Evolutionary conservation across 1,140 invertebrate species (phyloP), one percentile per base, ranked within the genome.

Genomic region (Bombus pyrosoma): DNA sequence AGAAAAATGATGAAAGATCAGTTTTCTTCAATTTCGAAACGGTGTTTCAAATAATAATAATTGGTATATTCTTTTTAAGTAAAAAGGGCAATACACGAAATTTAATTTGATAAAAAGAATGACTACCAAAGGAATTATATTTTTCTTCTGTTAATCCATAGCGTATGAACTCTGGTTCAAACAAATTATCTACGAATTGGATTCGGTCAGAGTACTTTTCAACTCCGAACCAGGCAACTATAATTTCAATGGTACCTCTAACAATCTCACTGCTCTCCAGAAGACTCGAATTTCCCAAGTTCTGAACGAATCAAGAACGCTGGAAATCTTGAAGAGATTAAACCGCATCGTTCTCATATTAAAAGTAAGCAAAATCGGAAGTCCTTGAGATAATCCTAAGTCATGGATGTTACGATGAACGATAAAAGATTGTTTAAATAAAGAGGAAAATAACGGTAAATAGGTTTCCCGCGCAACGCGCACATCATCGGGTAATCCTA

Each of bases 81-180:
- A 62, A n/a, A n/a, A 9, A n/a, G 10, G 8, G 64, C 6, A 34
- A 32, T 66, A 34, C 15, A 34, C 62, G 6, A 34, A 34, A 66
- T 66, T 34, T 66, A 34, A 34, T 34, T 34, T 66, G 15, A 66
- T 32, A 9, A 64, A 18, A 71, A 13, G 10, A 43, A 41, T 9
- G 47, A 13, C 25, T 75, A 18, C 28, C 18, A 74, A 2, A 37
- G 18, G 25, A 74, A 53, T 10, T 10, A 53, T 34, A 4, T 72
- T 62, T 47, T 59, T 28, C 1, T 53, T 22, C 1, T 4, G 12
- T 74, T 66, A 86, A 53, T 93, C 95, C 87, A 28, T 95, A 99
- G 99, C 99, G 1, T 99, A 99, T 94, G 99, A 99, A 94, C 95
- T 99, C 28, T 99, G 99, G 99, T 99, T 99, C 96, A 99, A 99